Base-by-base conservation (phyloP, 1,140 invertebrate genomes). In the Drosophila guanche region DNA sequence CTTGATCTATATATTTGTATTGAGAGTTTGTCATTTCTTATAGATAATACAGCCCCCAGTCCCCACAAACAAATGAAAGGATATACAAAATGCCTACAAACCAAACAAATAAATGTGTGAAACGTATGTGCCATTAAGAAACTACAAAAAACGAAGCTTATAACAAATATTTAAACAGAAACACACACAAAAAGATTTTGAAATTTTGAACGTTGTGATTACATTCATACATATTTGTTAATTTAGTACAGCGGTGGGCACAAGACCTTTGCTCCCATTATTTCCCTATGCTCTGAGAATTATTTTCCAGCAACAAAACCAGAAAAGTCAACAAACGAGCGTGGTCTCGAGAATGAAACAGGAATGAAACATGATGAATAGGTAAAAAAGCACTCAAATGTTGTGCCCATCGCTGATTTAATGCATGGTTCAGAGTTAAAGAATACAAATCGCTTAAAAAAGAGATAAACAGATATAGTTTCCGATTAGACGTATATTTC, bases 171-270 rank as follows among this genome's bases (percentile, higher is more conserved):
- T n/a, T 29, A 16, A 53, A 8, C 22, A 8, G 71, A 51, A 48
- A 60, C 25, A 75, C 54, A 46, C 14, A 45, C 20, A 33, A 57
- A 61, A 41, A 23, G 45, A 74, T 74, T 76, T 77, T 80, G 57
- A 81, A 79, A 62, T 80, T 85, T 86, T 86, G 66, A 85, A 85
- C 81, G 81, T 85, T 85, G 81, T 85, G 81, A 85, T 86, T 37
- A 37, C 33, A 37, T 37, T 12, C 33, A 37, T 37, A 37, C 33
- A 37, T 37, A 86, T 70, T 77, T 37, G 33, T 37, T 37, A 37
- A 4, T 37, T 37, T 37, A 12, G 12, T 12, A 4, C 4, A 37
- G 10, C 10, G 10, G 33, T 37, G 33, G 33, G 29, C 25, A 27
- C 5, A 20, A 20, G 16, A 20, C 16, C 1, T 20, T 20, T 20